Evolutionary conservation across 2,888 invertebrate species (phyloP).

Genomic region (Heliconius charithonia): DNA sequence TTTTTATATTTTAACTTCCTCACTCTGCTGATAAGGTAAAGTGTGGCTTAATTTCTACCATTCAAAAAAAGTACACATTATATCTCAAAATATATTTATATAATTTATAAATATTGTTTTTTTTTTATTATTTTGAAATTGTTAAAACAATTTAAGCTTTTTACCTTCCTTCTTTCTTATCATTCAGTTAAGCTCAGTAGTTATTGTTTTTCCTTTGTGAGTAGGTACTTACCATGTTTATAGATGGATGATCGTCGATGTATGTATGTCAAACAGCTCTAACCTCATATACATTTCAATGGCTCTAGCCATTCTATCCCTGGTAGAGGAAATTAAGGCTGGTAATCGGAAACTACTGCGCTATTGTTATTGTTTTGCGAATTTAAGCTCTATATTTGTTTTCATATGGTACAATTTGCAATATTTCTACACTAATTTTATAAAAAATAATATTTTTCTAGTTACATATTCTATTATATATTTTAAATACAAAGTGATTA

Average conservation of each 20-base stretch:
- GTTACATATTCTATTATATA: too few relatives aligned
- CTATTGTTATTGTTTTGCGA: background rate
- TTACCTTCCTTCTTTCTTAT: too few relatives aligned
- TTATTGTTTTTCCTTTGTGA: background rate
- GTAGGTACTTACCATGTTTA: background rate
- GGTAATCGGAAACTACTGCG: background rate
- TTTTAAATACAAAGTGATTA: too few relatives aligned
- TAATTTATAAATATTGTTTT: too few relatives aligned
- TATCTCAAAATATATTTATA: too few relatives aligned
- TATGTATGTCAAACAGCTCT: slow-evolving; percentile 17
- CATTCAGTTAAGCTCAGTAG: too few relatives aligned
- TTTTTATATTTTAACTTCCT: too few relatives aligned
- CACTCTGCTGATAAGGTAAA: too few relatives aligned
- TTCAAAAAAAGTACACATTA: too few relatives aligned
- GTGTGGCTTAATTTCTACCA: too few relatives aligned
- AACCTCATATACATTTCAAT: slow-evolving; percentile 6
- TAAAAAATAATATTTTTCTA: background rate
- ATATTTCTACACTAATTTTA: background rate
- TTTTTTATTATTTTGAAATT: too few relatives aligned
- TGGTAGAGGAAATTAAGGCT: slow-evolving; percentile 3
- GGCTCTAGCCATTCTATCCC: background rate
- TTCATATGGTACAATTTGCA: background rate
- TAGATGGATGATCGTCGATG: background rate
- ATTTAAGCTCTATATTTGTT: background rate
- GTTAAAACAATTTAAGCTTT: too few relatives aligned